Evolutionary conservation across 2,113 vertebrate genomes (phyloP), one percentile per base, ranked within the genome.

Genomic region (Macrotis lagotis): DNA sequence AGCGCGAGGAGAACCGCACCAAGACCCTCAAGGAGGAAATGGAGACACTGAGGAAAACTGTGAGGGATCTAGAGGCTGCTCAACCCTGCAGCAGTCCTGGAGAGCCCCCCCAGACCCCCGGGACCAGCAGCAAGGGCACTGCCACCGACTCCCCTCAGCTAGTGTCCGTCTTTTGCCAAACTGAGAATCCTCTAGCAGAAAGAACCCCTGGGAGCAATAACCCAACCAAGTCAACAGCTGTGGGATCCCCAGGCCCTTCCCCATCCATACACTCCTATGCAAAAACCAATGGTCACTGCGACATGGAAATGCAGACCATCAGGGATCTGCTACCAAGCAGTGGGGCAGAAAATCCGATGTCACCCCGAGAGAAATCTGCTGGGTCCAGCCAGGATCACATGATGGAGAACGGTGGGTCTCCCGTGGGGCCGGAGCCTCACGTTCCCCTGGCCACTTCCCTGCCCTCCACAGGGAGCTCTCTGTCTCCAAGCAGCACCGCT

Each of bases 401-500:
- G 0, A 49, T 97, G 8, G 99, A 99, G 97, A 99, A 99, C 3
- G 99, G 99, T 0, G 97, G 96, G 8, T 98, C 97, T 90, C 97
- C 98, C 0, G 89, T 95, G 1, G 98, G 98, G 95, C 93, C 66
- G 0, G 98, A 98, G 93, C 97, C 98, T 0, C 96, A 97, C 0
- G 97, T 97, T 59, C 98, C 98, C 37, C 97, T 97, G 25, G 96
- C 98, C 53, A 95, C 98, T 88, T 98, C 98, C 92, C 96, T 98
- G 37, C 97, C 98, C 55, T 95, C 98, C 19, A 92, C 97, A 0
- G 98, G 98, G 50, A 98, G 93, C 12, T 98, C 98, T 0, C 94
- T 98, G n/a, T 98, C 99, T 11, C 99, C 99, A 59, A 98, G 99
- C 97, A 98, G 99, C 98, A 99, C 99, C 0, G 99, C 99, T 48